Evolutionary conservation across 2,888 invertebrate genomes (phyloP).

Genomic region (Spisula solida): DNA sequence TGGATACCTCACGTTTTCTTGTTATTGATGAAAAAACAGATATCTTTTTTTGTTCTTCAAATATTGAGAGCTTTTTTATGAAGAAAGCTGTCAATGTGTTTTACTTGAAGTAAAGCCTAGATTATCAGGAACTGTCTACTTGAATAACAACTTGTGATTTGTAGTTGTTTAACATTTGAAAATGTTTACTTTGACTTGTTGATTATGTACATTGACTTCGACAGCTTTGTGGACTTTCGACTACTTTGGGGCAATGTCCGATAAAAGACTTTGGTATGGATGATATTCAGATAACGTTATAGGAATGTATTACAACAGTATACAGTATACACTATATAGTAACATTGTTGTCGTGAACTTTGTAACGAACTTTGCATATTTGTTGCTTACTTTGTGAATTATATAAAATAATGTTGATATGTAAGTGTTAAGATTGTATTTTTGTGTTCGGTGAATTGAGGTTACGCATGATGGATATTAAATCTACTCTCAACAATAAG

Average conservation of each 20-base stretch:
- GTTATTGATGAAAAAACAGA: constrained; percentile 22
- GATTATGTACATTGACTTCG: not conserved
- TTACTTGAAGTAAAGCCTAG: not conserved
- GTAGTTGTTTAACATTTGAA: not conserved
- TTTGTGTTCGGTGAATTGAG: too few species aligned
- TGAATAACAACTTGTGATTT: not conserved
- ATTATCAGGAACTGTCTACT: not conserved
- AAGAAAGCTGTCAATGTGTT: constrained; percentile 12
- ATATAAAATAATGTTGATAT: not conserved
- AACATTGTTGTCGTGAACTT: not conserved
- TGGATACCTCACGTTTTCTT: not conserved
- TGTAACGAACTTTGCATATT: not conserved
- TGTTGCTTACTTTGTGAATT: not conserved
- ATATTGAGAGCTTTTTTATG: constrained; percentile 7
- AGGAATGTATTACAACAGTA: not conserved
- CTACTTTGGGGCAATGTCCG: not conserved
- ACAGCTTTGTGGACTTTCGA: not conserved
- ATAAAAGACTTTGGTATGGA: not conserved
- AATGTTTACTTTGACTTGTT: not conserved
- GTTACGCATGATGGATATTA: not conserved
- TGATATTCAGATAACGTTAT: not conserved
- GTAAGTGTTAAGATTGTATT: not conserved
- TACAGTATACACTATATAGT: not conserved
- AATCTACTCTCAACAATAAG: not conserved
- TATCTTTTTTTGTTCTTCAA: not conserved